Evolutionary conservation across 2,113 vertebrate species (phyloP).

Genomic region (Aptenodytes patagonicus): DNA sequence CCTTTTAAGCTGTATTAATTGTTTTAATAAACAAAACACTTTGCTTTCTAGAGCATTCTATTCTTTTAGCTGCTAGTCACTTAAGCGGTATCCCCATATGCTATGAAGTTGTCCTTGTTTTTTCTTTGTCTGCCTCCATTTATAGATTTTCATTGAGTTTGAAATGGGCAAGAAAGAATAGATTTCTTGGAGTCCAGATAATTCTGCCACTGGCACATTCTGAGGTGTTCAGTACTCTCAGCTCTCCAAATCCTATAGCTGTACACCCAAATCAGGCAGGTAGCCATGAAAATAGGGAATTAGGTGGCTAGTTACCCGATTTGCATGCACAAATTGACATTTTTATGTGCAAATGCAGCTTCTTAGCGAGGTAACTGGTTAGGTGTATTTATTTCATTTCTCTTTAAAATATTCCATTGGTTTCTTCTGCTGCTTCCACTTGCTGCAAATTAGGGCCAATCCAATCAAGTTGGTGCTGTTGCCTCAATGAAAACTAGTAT

Average conservation of each 20-base stretch:
- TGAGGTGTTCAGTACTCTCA: background rate
- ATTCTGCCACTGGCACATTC: background rate
- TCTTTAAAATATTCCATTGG: background rate
- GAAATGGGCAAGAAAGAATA: background rate
- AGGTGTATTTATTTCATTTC: background rate
- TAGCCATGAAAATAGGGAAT: background rate
- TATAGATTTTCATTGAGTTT: background rate
- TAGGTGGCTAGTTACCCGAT: background rate
- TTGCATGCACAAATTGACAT: background rate
- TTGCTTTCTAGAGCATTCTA: conserved; percentile 7
- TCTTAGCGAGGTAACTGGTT: background rate
- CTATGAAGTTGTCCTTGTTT: background rate
- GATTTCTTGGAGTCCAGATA: background rate
- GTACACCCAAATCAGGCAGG: background rate
- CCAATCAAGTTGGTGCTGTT: background rate
- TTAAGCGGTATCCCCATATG: background rate
- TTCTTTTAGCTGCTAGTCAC: background rate
- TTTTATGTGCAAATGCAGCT: background rate
- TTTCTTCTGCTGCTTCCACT: background rate
- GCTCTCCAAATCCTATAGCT: background rate
- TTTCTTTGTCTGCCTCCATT: background rate
- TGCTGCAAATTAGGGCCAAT: background rate
- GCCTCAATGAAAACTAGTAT: background rate
- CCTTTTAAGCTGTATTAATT: conserved; percentile 49
- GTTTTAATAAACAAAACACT: conserved; percentile 57